Evolutionary conservation across 2,888 invertebrate species (phyloP).

Genomic region (Cheilosia scutellata): DNA sequence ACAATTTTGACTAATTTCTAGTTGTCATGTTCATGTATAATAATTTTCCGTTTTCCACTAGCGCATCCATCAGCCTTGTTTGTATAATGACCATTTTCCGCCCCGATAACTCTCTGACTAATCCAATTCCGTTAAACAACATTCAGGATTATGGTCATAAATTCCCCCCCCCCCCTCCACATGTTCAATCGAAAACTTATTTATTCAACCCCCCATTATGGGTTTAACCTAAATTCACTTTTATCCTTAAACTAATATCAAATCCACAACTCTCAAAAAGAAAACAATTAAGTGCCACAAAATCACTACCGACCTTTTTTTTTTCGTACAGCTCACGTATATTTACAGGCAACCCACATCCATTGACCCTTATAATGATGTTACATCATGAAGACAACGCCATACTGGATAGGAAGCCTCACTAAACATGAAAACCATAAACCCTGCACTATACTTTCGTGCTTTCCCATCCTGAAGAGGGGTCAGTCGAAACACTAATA

Average conservation of each 20-base stretch:
- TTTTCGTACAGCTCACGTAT: conserved; percentile 4
- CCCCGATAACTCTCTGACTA: conserved; percentile 3
- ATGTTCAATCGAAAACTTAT: conserved; percentile 2
- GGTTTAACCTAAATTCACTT: conserved; percentile 49
- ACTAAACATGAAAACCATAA: conserved; percentile 18
- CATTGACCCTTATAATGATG: conserved; percentile 73
- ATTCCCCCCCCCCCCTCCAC: not conserved
- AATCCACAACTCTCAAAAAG: conserved; percentile 1
- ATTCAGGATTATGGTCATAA: conserved; percentile 30
- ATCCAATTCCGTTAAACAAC: conserved; percentile 38
- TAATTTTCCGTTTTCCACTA: not conserved
- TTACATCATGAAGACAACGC: conserved; percentile 57
- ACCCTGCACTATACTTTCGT: conserved; percentile 43
- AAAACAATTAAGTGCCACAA: conserved; percentile 72
- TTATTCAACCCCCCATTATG: conserved; percentile 29
- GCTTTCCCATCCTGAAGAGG: conserved; percentile 13
- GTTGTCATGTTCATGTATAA: no score
- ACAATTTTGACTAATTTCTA: no score
- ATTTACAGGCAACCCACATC: conserved; percentile 56
- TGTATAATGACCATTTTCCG: not conserved
- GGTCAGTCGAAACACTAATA: conserved; percentile 55
- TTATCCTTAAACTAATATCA: conserved; percentile 66
- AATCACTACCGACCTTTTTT: conserved; percentile 60
- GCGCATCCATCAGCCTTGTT: not conserved
- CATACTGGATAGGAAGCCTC: conserved; percentile 1